Base-by-base conservation (phyloP, 1,140 invertebrate species). In the Maconellicoccus hirsutus region DNA sequence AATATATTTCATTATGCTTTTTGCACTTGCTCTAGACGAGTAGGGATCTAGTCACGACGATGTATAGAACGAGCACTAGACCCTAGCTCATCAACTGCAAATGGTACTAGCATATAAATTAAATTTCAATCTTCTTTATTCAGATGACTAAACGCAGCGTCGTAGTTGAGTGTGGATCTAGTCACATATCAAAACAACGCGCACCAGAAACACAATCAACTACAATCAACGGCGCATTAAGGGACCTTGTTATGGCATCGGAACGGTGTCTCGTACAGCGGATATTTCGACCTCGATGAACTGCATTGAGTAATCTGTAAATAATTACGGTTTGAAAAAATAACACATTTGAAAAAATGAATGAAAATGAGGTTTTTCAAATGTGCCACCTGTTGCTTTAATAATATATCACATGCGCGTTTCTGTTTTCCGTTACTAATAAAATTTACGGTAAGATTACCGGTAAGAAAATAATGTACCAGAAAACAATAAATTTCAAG, bases 181-280 rank as follows among this genome's bases (percentile, higher is more conserved):
- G 79, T 80, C 79, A 80, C 72, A 27, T 59, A 27, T 69, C 23
- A 73, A 72, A 74, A 66, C 74, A 66, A 75, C 76, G 76, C 75
- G 75, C 76, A 78, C 77, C 75, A 79, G 77, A 77, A 72, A 76
- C 72, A 72, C 77, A 78, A 78, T 76, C 79, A 79, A 75, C 78
- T 6, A 74, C 26, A 22, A 70, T 70, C 26, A 16, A 52, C 42
- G n/a, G n/a, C 42, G 42, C n/a, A 19, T 16, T 8, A 52, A 52
- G 3, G 42, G n/a, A 6, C n/a, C n/a, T 4, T 4, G 12, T 16
- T 19, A 52, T 14, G 42, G 3, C 16, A 16, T 16, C 4, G 2
- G 42, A 52, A 33, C 29, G 29, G 29, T 12, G 3, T 33, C 4
- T 6, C 12, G 29, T 33, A 33, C 29, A 33, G 29, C n/a, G 42